A percentile compares a stretch with the other conserved stretches of the same genome.
These are phyloP conservation scores for Stenopsyche tienmushanensis DNA, from an alignment of 1,140 invertebrate species.

Conservation along the genomic window DNA sequence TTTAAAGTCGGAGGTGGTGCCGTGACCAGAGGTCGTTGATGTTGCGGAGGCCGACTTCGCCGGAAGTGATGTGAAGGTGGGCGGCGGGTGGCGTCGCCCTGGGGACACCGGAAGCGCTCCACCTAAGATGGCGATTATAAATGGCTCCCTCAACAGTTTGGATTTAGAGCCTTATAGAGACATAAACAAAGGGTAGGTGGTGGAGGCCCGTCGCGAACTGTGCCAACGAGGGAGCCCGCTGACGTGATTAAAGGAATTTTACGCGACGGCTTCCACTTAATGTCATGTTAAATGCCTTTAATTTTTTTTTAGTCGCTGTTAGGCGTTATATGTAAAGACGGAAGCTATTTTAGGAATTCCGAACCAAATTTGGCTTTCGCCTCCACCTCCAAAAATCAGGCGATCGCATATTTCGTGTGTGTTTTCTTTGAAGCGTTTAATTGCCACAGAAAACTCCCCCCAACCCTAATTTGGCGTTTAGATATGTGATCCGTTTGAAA, in stretches of 20 bases:
- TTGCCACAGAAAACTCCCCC: background rate
- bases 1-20: slow-evolving; percentile 5
- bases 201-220: slow-evolving; percentile 9
- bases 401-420: too few species aligned
- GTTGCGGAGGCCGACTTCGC: background rate
- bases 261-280: background rate
- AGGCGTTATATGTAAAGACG: too few species aligned
- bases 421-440: too few species aligned
- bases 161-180: slow-evolving; percentile 38
- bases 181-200: slow-evolving; percentile 38
- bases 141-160: slow-evolving; percentile 37
- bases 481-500: too few species aligned
- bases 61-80: slow-evolving; percentile 19
- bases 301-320: too few species aligned
- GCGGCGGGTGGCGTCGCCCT: slow-evolving; percentile 14
- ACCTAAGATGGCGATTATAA: slow-evolving; percentile 41
- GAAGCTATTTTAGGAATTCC: too few species aligned
- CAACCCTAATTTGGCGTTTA: too few species aligned
- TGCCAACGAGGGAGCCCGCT: slow-evolving; percentile 2
- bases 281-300: background rate
- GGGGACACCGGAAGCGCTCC: slow-evolving; percentile 38
- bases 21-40: slow-evolving; percentile 38
- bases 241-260: slow-evolving; percentile 7
- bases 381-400: too few species aligned
- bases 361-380: too few species aligned